phyloP scores from a whole-genome alignment of 2,888 invertebrate genomes.

The Hoplodrina ambigua region DNA sequence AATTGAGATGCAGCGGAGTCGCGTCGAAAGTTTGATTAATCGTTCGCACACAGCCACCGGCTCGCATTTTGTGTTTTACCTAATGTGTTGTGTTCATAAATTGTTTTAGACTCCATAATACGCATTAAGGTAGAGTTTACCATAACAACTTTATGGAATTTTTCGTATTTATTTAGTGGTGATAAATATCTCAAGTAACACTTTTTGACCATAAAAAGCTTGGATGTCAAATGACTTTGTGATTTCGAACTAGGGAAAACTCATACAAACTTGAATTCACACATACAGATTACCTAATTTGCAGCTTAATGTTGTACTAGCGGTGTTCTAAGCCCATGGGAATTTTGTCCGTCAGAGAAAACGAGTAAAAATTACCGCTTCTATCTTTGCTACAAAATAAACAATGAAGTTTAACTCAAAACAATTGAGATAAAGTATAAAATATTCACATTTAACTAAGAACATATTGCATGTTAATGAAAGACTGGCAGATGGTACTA shows the following conservation, averaged over 20 bases:
- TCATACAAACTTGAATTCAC: slow-evolving; percentile 79
- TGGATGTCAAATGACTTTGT: slow-evolving; percentile 67
- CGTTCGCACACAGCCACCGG: slow-evolving; percentile 66
- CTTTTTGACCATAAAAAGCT: slow-evolving; percentile 72
- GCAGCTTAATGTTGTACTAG: slow-evolving; percentile 84
- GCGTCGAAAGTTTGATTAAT: slow-evolving; percentile 83
- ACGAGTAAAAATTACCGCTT: slow-evolving; percentile 68
- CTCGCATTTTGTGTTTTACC: slow-evolving; percentile 71
- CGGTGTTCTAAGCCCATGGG: slow-evolving; percentile 78
- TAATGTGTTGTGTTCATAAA: slow-evolving; percentile 71
- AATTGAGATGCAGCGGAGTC: slow-evolving; percentile 75
- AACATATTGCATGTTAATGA: slow-evolving; percentile 45
- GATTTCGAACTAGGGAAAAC: slow-evolving; percentile 70
- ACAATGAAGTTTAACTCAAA: slow-evolving; percentile 75
- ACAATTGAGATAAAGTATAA: slow-evolving; percentile 69
- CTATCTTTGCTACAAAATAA: slow-evolving; percentile 74
- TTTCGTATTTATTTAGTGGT: slow-evolving; percentile 20
- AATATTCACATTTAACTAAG: slow-evolving; percentile 38
- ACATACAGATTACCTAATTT: slow-evolving; percentile 88
- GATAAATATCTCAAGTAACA: slow-evolving; percentile 43
- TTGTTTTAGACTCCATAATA: slow-evolving; percentile 69
- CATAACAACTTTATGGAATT: slow-evolving; percentile 46
- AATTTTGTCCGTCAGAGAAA: slow-evolving; percentile 71
- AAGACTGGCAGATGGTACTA: slow-evolving; percentile 32
- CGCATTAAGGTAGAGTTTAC: slow-evolving; percentile 18